Base-by-base conservation (phyloP, 1,140 invertebrate species). In the Daktulosphaira vitifoliae region DNA sequence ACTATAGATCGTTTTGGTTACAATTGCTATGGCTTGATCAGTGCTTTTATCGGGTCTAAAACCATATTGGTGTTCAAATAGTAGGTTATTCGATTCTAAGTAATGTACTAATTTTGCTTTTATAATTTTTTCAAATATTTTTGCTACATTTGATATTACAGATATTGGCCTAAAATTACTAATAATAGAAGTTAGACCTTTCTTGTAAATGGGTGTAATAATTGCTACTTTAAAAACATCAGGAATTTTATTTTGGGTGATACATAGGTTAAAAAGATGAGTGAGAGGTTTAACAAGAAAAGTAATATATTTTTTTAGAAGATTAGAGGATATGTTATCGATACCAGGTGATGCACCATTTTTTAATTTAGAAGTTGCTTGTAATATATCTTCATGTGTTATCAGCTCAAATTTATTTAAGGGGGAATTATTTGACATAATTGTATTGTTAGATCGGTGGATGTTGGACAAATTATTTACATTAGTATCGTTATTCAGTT, bases 41-140 rank as follows among this genome's bases (percentile, higher is more conserved):
- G 29, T 53, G 37, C 11, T 53, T 53, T 18, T 53, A 53, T 39
- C 7, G 20, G 26, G 7, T 38, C 51, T 11, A 22, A 53, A 53
- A 53, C 11, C 51, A 9, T 25, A 53, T 37, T 53, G n/a, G 33
- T 53, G 8, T 37, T 53, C 3, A 20, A 39, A 53, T 25, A 38
- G 8, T 15, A 53, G n/a, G 33, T 37, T 53, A n/a, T 53, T 33
- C 6, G 16, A 37, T 20, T 38, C 37, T 33, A 53, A 20, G 51
- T 13, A 38, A n/a, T 22, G 20, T 5, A 26, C 33, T 13, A 53
- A 15, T 53, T 7, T 53, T 20, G 26, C 33, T 53, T 53, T 53
- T 20, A 38, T 53, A n/a, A 22, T 38, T 38, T 33, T 53, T 53
- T 53, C 29, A 38, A 38, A 33, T 20, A 7, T 38, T 53, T 53